Conservation (phyloP, 2,113 vertebrate species). For the Leucopternis melanops region DNA sequence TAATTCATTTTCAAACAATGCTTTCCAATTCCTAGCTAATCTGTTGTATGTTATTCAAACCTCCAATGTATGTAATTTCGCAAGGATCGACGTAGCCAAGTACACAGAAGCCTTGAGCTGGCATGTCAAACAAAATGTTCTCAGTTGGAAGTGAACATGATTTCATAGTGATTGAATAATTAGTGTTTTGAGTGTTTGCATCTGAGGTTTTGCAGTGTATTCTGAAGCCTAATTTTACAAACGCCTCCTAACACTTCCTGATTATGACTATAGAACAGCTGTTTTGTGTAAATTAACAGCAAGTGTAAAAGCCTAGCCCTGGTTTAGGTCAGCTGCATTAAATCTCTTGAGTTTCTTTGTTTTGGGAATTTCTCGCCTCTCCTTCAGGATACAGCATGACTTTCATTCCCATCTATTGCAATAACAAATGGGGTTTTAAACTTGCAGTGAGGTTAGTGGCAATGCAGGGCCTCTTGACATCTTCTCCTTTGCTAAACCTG, state of each 20-base stretch:
- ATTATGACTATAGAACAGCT: not conserved
- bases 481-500: not conserved
- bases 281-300: not conserved
- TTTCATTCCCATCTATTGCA: not conserved
- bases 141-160: not conserved
- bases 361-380: not conserved
- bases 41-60: not conserved
- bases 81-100: not conserved
- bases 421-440: not conserved
- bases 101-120: slow-evolving; percentile 38
- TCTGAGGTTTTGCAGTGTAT: not conserved
- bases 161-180: slow-evolving; percentile 19
- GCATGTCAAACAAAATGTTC: slow-evolving; percentile 21
- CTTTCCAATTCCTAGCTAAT: slow-evolving; percentile 14
- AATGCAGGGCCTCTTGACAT: not conserved
- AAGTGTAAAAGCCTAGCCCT: not conserved
- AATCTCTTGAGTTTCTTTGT: not conserved
- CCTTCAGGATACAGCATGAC: not conserved
- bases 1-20: slow-evolving; percentile 29
- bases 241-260: not conserved
- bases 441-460: not conserved
- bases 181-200: not conserved
- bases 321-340: not conserved
- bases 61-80: slow-evolving; percentile 2
- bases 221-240: slow-evolving; percentile 13